Evolutionary conservation across 2,888 invertebrate genomes (phyloP).

Genomic region (Phalera bucephala): DNA sequence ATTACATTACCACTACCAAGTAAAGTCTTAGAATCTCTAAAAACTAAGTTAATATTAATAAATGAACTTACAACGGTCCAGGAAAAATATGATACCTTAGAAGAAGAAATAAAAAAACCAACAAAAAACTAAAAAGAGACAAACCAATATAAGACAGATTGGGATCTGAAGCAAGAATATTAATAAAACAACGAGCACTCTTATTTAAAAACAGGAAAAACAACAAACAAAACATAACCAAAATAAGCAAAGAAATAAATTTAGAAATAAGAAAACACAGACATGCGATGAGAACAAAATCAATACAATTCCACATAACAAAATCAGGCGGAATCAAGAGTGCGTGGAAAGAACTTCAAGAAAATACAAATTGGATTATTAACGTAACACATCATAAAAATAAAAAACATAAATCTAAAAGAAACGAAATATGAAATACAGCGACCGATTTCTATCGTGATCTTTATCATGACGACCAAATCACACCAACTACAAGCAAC

Average conservation of each 20-base stretch:
- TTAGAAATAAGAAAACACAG: not conserved
- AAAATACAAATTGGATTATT: no score
- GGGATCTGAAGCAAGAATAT: conserved; percentile 1
- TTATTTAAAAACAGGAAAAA: not conserved
- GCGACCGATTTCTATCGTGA: no score
- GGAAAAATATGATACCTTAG: conserved; percentile 8
- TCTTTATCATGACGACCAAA: no score
- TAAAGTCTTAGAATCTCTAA: conserved; percentile 1
- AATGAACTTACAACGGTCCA: conserved; percentile 1
- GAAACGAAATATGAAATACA: no score
- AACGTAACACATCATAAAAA: no score
- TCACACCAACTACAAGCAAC: no score
- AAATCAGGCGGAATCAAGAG: no score
- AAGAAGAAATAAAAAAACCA: not conserved
- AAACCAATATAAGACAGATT: conserved; percentile 3
- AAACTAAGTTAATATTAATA: conserved; percentile 2
- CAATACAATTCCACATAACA: conserved; percentile 3
- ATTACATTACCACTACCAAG: not conserved
- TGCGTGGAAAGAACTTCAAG: no score
- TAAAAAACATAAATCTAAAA: no score
- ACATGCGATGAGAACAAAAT: not conserved
- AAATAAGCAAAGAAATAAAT: conserved; percentile 6
- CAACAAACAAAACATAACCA: conserved; percentile 3
- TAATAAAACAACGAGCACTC: not conserved
- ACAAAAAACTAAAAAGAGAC: not conserved